phyloP scores from a whole-genome alignment of 2,888 invertebrate genomes.

The Drosophila algonquin region DNA sequence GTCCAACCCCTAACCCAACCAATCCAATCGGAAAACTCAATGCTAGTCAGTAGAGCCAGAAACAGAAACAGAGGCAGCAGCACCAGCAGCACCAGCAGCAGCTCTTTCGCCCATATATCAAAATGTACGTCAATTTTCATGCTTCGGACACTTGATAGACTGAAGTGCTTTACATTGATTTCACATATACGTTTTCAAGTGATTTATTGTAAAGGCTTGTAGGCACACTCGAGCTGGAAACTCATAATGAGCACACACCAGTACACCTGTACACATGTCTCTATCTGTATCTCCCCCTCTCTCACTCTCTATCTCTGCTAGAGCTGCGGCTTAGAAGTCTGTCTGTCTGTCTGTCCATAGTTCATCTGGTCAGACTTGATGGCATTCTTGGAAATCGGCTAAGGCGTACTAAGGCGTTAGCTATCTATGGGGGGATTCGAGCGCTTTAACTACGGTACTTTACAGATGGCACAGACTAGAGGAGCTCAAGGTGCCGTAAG shows the following conservation, averaged over 20 bases:
- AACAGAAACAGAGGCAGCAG: conserved; percentile 3
- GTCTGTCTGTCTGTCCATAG: background rate
- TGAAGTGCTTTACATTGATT: conserved; percentile 82
- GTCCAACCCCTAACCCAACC: background rate
- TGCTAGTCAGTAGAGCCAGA: too few species aligned
- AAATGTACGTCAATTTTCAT: conserved; percentile 79
- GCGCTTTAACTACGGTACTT: background rate
- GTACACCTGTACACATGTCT: conserved; percentile 10
- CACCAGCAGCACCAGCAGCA: conserved; percentile 14
- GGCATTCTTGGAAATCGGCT: background rate
- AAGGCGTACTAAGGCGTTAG: background rate
- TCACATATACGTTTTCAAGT: conserved; percentile 78
- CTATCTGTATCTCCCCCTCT: background rate
- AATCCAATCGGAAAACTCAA: conserved; percentile 1
- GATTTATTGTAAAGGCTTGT: conserved; percentile 82
- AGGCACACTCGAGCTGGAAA: conserved; percentile 70
- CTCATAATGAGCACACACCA: conserved; percentile 73
- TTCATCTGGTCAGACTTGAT: conserved; percentile 3
- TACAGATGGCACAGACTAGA: background rate
- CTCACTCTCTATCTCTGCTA: background rate
- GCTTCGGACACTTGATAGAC: conserved; percentile 76
- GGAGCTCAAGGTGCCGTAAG: background rate
- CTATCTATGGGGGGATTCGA: background rate
- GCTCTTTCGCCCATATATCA: conserved; percentile 66
- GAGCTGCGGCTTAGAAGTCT: background rate